phyloP scores from a whole-genome alignment of 2,888 invertebrate genomes.

The Harpalus rufipes region DNA sequence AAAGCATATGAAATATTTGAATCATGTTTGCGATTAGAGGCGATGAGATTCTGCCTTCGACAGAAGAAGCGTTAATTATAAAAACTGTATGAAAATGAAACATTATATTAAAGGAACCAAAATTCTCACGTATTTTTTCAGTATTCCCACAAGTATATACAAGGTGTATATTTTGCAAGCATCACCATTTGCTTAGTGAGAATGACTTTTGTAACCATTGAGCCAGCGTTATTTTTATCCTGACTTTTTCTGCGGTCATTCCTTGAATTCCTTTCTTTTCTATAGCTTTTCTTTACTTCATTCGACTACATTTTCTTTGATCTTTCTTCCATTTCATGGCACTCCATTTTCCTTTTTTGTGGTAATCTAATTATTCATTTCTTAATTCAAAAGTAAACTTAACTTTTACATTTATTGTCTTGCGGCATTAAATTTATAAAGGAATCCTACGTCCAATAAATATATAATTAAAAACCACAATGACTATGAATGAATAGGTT shows the following conservation, averaged over 20 bases:
- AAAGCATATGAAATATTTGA: no score
- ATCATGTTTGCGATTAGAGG: no score
- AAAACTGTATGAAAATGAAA: no score
- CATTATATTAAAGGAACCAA: no score
- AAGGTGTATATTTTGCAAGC: not conserved
- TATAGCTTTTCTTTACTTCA: not conserved
- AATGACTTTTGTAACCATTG: not conserved
- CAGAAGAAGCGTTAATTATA: no score
- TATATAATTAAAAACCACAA: no score
- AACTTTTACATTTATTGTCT: not conserved
- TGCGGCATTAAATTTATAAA: not conserved
- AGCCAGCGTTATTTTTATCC: conserved; percentile 2
- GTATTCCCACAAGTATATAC: no score
- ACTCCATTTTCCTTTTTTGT: not conserved
- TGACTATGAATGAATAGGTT: not conserved
- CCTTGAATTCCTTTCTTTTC: not conserved
- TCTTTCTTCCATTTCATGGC: not conserved
- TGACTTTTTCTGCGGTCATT: not conserved
- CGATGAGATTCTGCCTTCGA: no score
- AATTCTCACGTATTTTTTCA: no score
- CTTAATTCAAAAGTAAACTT: conserved; percentile 1
- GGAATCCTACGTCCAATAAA: no score
- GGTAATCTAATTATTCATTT: not conserved
- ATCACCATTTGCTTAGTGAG: not conserved
- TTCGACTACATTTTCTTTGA: not conserved